Evolutionary conservation across 2,888 invertebrate genomes (phyloP), one percentile per base, ranked within the genome.

Genomic region (Drosophila sordidula): DNA sequence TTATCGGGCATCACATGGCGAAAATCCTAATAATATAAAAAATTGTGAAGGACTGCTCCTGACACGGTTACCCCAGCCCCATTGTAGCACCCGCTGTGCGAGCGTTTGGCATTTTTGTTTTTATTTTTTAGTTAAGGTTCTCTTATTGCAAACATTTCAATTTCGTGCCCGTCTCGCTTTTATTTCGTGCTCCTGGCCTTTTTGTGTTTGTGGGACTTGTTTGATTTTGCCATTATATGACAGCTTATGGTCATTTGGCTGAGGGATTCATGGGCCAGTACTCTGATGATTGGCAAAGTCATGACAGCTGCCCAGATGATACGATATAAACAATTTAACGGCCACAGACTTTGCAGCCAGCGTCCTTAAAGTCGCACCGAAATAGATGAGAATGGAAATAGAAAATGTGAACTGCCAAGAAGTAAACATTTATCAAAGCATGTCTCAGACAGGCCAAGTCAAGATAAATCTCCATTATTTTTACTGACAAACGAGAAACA

Each of bases 381-480:
- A 34, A 51, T 36, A 56, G 63, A 32, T 36, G 49, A 8, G 38
- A 50, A 51, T 36, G 12, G 12, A 44, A 70, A 52, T 39, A 3
- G 51, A 26, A 58, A 34, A 16, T 49, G 38, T 14, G 44, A 71
- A 65, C 16, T 55, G 25, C 18, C 36, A 16, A 41, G 14, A 26
- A 29, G 34, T 32, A 26, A 52, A 52, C 47, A 46, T 26, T 51
- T 38, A 47, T 47, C n/a, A 69, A 41, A 46, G 36, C n/a, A 44
- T 38, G 47, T 11, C 26, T 45, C 14, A 9, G 56, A 22, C 18
- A 45, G 8, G 12, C 3, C 18, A 44, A 42, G 32, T 41, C 38
- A n/a, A 49, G 14, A 61, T 66, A 61, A 65, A 61, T 66, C 59
- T 59, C 22, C 47, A 66, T 59, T 65, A 65, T 70, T 71, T 51